Conservation (phyloP, 2,797 vertebrate genomes). For the Siniperca obscura region DNA sequence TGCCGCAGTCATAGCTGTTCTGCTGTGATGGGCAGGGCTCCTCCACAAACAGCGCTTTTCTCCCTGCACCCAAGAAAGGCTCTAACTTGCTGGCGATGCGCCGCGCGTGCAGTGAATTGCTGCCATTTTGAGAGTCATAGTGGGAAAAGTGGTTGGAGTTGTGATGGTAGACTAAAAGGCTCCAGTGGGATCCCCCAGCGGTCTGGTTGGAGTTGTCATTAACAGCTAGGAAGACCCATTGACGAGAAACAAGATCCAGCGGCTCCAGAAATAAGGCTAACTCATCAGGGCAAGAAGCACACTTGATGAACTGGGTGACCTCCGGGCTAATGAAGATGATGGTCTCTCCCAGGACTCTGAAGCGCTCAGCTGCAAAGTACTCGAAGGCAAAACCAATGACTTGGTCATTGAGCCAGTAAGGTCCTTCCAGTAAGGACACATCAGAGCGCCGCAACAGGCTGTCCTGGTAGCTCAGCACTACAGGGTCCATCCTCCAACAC, state of each 20-base stretch:
- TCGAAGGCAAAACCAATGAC: conserved; percentile 98
- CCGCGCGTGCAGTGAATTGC: conserved; percentile 90
- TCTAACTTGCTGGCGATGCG: conserved; percentile 91
- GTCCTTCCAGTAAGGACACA: conserved; percentile 91
- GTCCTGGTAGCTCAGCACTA: conserved; percentile 97
- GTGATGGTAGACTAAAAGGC: conserved; percentile 92
- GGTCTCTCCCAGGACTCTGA: conserved; percentile 82
- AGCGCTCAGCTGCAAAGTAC: conserved; percentile 90
- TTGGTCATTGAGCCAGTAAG: conserved; percentile 96
- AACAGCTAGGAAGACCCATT: conserved; percentile 92
- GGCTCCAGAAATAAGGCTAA: conserved; percentile 93
- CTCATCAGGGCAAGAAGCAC: conserved; percentile 89
- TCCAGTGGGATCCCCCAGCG: conserved; percentile 97
- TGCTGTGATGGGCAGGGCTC: conserved; percentile 93
- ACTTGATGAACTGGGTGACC: conserved; percentile 99
- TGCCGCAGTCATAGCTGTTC: conserved; percentile 99
- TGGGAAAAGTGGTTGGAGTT: conserved; percentile 90
- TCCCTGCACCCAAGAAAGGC: conserved; percentile 85
- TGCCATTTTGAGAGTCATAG: conserved; percentile 94
- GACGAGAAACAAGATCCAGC: conserved; percentile 86
- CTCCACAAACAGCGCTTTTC: conserved; percentile 87
- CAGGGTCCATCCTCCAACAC: conserved; percentile 90
- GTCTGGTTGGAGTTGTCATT: conserved; percentile 95
- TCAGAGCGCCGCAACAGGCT: conserved; percentile 94
- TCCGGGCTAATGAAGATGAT: conserved; percentile 94